Base-by-base conservation (phyloP, 2,797 vertebrate species). In the Naso thynnoides region DNA sequence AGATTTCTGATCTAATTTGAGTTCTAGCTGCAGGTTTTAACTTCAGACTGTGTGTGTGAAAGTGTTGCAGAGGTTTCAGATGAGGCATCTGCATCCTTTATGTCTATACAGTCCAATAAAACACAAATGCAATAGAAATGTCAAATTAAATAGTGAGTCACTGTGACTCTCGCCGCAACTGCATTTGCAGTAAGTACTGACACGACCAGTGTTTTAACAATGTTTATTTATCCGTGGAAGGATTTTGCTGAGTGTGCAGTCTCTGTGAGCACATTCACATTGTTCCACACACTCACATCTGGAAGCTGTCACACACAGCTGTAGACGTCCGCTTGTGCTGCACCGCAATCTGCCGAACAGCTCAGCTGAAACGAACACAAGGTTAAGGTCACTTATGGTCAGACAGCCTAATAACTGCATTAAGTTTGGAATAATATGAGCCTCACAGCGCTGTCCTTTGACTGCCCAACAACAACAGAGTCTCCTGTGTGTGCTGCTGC, bases 221-320 rank as follows among this genome's bases (percentile, higher is more conserved):
- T 80, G 82, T 89, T 76, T 81, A 78, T 89, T 89, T 71, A 84
- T 75, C 81, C 41, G 16, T 75, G 79, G 78, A 60, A 44, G 72
- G 75, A 62, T 86, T 85, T 21, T 75, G 84, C 84, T 83, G 88
- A 90, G 57, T 16, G 13, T 60, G 80, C 83, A 85, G 65, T 33
- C 39, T 72, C 59, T 69, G 58, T 50, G 45, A 77, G 45, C 61
- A 64, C 75, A 69, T 75, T 78, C 60, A 62, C 57, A 63, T 29
- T 70, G 33, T 24, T 18, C 24, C 62, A 36, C 5, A 59, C 60
- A 44, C 59, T 70, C 76, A 68, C 86, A 87, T 81, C 83, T 76
- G 72, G 79, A 71, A 79, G 70, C 70, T 67, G 81, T 82, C 85
- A 68, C 69, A 72, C 63, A 78, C 82, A 56, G 19, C 42, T 45